Evolutionary conservation across 2,113 vertebrate species (phyloP).

Genomic region (Hemichromis elongatus): DNA sequence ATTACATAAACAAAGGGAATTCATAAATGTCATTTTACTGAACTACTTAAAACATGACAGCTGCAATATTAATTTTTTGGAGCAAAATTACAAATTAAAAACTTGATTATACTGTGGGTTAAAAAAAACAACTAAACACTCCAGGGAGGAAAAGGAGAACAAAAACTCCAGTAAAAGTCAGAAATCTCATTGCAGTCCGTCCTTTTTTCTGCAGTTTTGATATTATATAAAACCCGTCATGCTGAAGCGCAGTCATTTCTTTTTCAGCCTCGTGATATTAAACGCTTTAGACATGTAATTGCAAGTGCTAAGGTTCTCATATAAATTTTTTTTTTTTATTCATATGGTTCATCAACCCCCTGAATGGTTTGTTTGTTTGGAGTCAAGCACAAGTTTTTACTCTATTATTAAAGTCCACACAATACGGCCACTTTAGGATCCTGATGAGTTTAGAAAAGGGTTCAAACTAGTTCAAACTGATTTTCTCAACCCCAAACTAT

Average conservation of each 20-base stretch:
- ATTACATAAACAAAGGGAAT: background rate
- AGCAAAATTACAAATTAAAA: background rate
- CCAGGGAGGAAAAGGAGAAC: slow-evolving; percentile 5
- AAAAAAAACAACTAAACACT: background rate
- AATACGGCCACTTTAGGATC: background rate
- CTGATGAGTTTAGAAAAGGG: background rate
- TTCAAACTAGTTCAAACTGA: background rate
- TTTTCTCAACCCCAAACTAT: background rate
- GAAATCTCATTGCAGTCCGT: background rate
- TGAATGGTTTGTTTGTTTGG: background rate
- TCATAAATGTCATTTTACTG: background rate
- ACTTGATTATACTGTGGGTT: background rate
- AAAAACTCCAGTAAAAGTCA: background rate
- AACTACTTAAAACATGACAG: background rate
- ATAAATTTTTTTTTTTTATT: background rate
- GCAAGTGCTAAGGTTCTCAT: background rate
- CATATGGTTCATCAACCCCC: background rate
- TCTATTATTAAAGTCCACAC: background rate
- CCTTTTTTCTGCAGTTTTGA: background rate
- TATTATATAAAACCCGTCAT: background rate
- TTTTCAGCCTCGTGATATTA: background rate
- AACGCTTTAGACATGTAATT: background rate
- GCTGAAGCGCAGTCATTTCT: background rate
- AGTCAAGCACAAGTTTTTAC: background rate
- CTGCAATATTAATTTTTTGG: background rate